Conservation (phyloP, 2,888 invertebrate genomes). For the Pachycephus smyrnensis region DNA sequence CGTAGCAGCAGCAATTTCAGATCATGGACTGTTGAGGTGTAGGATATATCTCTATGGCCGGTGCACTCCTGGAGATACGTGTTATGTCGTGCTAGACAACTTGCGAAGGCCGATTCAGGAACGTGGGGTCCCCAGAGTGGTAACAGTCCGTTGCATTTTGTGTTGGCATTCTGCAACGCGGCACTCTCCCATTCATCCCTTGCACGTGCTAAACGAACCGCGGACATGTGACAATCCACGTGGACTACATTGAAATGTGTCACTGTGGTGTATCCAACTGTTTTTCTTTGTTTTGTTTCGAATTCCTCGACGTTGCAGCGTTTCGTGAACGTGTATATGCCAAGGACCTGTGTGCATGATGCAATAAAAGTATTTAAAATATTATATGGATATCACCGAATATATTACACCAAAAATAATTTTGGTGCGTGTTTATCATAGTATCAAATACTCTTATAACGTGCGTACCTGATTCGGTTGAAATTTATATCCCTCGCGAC, state of each 20-base stretch:
- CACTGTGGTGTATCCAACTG: conserved; percentile 91
- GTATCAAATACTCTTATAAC: not conserved
- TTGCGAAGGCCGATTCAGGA: conserved; percentile 92
- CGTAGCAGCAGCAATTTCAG: conserved; percentile 88
- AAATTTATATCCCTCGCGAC: conserved; percentile 97
- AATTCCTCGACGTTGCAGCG: conserved; percentile 93
- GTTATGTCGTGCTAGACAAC: conserved; percentile 92
- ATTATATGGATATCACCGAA: not conserved
- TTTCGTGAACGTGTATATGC: conserved; percentile 97
- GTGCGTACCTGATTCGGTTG: conserved; percentile 84
- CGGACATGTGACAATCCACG: conserved; percentile 97
- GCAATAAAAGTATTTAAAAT: not conserved
- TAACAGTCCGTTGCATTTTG: conserved; percentile 95
- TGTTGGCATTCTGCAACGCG: conserved; percentile 97
- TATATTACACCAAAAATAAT: not conserved
- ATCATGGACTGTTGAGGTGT: conserved; percentile 89
- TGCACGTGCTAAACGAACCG: conserved; percentile 78
- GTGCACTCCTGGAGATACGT: conserved; percentile 83
- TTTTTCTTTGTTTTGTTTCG: conserved; percentile 90
- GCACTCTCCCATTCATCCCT: conserved; percentile 99
- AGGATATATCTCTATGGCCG: conserved; percentile 82
- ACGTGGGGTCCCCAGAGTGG: conserved; percentile 98
- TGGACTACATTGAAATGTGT: conserved; percentile 99
- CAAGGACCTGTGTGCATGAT: conserved; percentile 75
- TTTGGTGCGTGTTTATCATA: not conserved